phyloP scores from a whole-genome alignment of 2,888 invertebrate species.

The Antitype chi region DNA sequence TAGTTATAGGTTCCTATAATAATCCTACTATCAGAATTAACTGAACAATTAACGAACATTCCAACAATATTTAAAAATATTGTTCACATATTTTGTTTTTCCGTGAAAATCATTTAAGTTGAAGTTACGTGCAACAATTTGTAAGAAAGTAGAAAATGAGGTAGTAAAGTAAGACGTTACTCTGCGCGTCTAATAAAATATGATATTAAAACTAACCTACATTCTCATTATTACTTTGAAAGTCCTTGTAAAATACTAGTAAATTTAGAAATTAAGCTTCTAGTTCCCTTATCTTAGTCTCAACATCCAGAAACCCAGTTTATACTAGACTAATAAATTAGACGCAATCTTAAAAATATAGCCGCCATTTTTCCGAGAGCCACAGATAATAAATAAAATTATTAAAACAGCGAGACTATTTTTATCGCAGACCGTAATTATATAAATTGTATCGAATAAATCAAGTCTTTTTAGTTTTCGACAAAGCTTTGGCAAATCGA shows the following conservation, averaged over 20 bases:
- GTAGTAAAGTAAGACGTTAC: background rate
- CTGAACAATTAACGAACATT: background rate
- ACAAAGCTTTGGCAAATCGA: background rate
- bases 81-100: background rate
- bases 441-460: conserved; percentile 29
- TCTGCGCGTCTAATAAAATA: conserved; percentile 21
- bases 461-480: conserved; percentile 2
- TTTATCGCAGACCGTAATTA: conserved; percentile 14
- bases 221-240: conserved; percentile 3
- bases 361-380: conserved; percentile 14
- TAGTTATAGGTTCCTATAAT: too few relatives aligned
- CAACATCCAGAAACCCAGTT: conserved; percentile 30
- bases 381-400: conserved; percentile 4
- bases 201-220: conserved; percentile 19
- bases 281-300: conserved; percentile 37
- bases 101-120: background rate
- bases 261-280: conserved; percentile 24
- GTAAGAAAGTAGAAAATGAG: background rate
- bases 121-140: background rate
- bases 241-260: conserved; percentile 26
- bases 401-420: background rate
- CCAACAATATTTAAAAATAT: background rate
- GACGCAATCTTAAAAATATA: conserved; percentile 36
- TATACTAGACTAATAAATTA: conserved; percentile 29
- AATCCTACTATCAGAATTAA: too few relatives aligned